Conservation (phyloP, 2,797 vertebrate species). For the Triplophysa bombifrons region DNA sequence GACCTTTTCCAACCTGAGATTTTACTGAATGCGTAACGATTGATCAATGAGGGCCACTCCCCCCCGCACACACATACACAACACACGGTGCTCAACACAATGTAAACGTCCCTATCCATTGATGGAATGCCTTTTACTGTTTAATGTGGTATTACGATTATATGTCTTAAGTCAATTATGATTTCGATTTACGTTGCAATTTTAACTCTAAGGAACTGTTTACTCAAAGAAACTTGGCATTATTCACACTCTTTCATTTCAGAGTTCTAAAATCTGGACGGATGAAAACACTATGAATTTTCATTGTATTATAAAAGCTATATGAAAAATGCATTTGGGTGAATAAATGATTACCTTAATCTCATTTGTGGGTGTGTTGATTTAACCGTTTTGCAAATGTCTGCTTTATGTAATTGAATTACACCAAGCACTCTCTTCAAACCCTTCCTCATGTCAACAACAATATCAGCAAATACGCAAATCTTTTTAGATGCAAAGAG, state of each 20-base stretch:
- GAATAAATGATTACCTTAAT: not conserved
- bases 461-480: not conserved
- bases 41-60: constrained; percentile 81
- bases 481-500: not conserved
- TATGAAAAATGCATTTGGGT: no score
- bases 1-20: constrained; percentile 93
- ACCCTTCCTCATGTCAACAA: not conserved
- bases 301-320: no score
- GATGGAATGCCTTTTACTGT: not conserved
- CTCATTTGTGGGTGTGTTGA: not conserved
- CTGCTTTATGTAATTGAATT: not conserved
- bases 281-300: no score
- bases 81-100: constrained; percentile 51
- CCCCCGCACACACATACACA: constrained; percentile 50
- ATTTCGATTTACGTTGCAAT: not conserved
- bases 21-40: constrained; percentile 87
- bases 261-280: no score
- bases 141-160: constrained; percentile 3
- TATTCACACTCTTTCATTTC: not conserved
- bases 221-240: no score
- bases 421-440: not conserved
- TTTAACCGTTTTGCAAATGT: not conserved
- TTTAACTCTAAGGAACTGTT: no score
- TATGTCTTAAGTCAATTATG: not conserved
- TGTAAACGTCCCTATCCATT: constrained; percentile 11